Base-by-base conservation (phyloP, 2,888 invertebrate genomes). In the Netelia fuscicornis region DNA sequence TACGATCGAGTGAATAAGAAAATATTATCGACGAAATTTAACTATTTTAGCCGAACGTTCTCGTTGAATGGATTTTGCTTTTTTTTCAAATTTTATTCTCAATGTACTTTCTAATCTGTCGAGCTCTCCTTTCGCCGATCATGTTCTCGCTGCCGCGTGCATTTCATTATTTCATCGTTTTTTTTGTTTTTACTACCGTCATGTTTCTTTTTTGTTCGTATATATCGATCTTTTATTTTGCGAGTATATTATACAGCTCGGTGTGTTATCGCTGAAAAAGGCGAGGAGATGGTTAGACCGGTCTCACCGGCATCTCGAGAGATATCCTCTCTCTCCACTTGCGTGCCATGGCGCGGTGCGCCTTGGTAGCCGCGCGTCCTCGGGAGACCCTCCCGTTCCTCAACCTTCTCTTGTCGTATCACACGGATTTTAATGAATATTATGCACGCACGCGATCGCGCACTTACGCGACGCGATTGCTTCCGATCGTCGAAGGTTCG, bases 351-450 rank as follows among this genome's bases (percentile, higher is more conserved):
- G n/a, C 23, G n/a, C 17, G 42, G 64, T 48, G 17, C 48, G 37
- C 56, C 74, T 54, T 37, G 20, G 64, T 42, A 70, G 52, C 48
- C 60, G 67, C 56, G 71, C 56, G 71, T 30, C 25, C 20, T 52
- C 68, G 30, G 52, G 13, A 42, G 10, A 37, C 8, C 37, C 52
- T 1, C 11, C 65, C 20, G 8, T 11, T 10, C 17, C 56, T 9
- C 25, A 20, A 20, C 11, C 23, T 60, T 58, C 75, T 64, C 64
- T 65, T 75, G 62, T 76, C 74, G 80, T 70, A 79, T 85, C 79
- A 83, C 79, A 56, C 67, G 79, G 78, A 77, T 90, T 91, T 90
- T 91, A 91, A 92, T 91, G 91, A 90, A 91, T 90, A 92, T 91
- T 90, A 92, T 88, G 87, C 89, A 90, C 89, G 88, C 90, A 90